Evolutionary conservation across 2,888 invertebrate genomes (phyloP), one percentile per base, ranked within the genome.

Genomic region (Trachelus stipa): DNA sequence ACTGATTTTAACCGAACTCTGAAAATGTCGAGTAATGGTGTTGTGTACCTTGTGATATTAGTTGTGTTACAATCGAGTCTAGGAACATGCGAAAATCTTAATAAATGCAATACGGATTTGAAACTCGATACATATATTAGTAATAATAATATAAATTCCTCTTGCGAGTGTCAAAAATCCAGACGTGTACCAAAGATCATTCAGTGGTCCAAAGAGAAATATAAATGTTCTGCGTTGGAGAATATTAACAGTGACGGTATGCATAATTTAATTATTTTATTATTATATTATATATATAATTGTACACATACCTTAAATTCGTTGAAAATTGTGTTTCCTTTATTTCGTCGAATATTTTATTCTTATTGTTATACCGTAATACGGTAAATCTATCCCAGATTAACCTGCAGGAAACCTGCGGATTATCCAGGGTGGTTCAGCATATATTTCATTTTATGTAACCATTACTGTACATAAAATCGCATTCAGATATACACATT

Each of bases 221-320:
- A n/a, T 12, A 15, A 73, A 11, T 79, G 76, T 35, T 9, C 56
- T 23, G 56, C 56, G 56, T 56, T 56, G 23, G 23, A 56, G 56
- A 68, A 56, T n/a, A 34, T 79, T 15, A 74, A 81, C 3, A 77
- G 33, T 73, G 82, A 84, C 73, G 86, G 87, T 87, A 87, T 79
- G 73, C 73, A 73, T 40, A 34, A 12, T 75, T 30, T 75, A 11
- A 12, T 37, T 31, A 35, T 34, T 75, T 77, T 69, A 56, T 40
- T 75, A 30, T 69, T 30, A n/a, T n/a, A 68, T 31, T 71, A 12
- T 74, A 31, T 56, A 12, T 34, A 35, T 23, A 3, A 33, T 34
- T 75, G 12, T 30, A 35, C 34, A 68, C 31, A 73, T 69, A 23
- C 30, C 6, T 75, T n/a, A 37, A 68, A 6, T 4, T 23, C 23